Conservation (phyloP, 2,113 vertebrate genomes). For the Pogonocichla stellata region DNA sequence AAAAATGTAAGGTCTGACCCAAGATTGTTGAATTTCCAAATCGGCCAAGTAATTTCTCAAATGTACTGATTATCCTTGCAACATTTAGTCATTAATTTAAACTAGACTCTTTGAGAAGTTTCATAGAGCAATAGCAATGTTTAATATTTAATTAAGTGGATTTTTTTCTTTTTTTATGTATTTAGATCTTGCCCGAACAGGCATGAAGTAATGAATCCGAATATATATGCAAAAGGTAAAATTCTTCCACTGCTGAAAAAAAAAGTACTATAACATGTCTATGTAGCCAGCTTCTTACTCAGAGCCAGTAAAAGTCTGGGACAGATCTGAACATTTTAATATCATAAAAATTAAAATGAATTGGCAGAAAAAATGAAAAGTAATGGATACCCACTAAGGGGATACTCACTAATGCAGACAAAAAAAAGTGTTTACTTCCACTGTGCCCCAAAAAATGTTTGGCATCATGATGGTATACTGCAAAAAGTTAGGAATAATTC, state of each 20-base stretch:
- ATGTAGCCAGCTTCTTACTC: not conserved
- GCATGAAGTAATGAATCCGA: not conserved
- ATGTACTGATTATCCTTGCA: not conserved
- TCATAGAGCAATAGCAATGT: not conserved
- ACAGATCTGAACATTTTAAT: not conserved
- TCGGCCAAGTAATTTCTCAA: not conserved
- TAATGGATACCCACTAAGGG: not conserved
- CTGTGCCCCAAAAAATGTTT: not conserved
- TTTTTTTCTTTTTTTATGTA: not conserved
- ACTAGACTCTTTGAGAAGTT: not conserved
- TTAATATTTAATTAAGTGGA: not conserved
- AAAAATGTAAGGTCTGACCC: not conserved
- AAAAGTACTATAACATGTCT: not conserved
- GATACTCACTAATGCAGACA: not conserved
- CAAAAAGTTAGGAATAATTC: not conserved
- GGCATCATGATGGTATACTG: not conserved
- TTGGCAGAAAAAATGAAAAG: not conserved
- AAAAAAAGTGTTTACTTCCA: not conserved
- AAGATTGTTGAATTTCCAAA: not conserved
- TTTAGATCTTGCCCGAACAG: conserved; percentile 60
- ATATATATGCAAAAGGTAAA: not conserved
- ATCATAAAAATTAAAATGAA: not conserved
- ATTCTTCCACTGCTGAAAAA: not conserved
- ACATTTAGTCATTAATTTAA: not conserved
- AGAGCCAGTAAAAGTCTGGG: not conserved